phyloP scores from a whole-genome alignment of 2,797 vertebrate genomes.

The Enoplosus armatus region DNA sequence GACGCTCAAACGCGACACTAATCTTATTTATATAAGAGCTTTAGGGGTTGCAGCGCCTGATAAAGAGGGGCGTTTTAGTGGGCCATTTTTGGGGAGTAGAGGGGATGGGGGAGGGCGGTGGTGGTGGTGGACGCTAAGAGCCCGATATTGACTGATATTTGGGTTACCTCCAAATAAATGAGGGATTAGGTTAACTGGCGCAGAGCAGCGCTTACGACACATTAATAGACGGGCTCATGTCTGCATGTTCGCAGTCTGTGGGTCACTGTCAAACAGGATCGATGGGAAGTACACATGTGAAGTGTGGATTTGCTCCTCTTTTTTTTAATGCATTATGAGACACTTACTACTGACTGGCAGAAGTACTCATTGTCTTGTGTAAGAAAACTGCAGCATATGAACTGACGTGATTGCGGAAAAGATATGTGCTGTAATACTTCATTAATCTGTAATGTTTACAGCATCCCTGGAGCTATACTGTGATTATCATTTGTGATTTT shows the following conservation, averaged over 20 bases:
- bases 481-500: not conserved
- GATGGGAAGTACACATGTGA: conserved; percentile 15
- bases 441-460: not conserved
- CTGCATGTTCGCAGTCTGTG: conserved; percentile 45
- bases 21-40: conserved; percentile 90
- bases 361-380: not conserved
- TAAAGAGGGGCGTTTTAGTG: conserved; percentile 81
- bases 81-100: conserved; percentile 64
- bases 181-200: conserved; percentile 79
- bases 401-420: too few relatives aligned
- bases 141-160: conserved; percentile 82
- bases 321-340: not conserved
- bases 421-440: not conserved
- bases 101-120: conserved; percentile 36
- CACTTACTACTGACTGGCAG: not conserved
- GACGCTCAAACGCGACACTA: conserved; percentile 86
- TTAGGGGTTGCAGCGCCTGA: conserved; percentile 82
- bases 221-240: conserved; percentile 53
- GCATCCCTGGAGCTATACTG: not conserved
- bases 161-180: conserved; percentile 76
- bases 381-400: not conserved
- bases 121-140: conserved; percentile 64
- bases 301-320: conserved; percentile 5
- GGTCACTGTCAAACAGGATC: conserved; percentile 33
- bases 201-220: conserved; percentile 51